phyloP scores from a whole-genome alignment of 2,888 invertebrate species.

The Thymelicus sylvestris region DNA sequence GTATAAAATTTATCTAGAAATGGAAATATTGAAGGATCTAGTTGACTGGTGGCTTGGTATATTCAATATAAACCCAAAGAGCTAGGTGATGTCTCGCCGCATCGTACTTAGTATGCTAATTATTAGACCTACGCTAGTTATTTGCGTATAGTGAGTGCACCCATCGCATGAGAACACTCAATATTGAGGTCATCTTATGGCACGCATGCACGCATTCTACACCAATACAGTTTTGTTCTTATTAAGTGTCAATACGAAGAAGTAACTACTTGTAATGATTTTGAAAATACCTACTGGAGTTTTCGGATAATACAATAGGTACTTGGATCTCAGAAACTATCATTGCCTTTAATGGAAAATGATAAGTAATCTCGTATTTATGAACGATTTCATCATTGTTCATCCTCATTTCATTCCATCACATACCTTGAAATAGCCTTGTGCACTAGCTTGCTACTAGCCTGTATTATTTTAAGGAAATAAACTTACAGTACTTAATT shows the following conservation, averaged over 20 bases:
- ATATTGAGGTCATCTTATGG: slow-evolving; percentile 33
- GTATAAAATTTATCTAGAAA: slow-evolving; percentile 27
- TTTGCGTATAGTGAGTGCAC: slow-evolving; percentile 30
- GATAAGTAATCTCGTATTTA: too few species aligned
- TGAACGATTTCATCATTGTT: too few species aligned
- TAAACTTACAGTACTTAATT: too few species aligned
- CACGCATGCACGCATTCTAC: slow-evolving; percentile 18
- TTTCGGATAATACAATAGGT: too few species aligned
- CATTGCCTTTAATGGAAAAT: too few species aligned
- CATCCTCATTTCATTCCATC: too few species aligned
- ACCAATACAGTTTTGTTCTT: neutral
- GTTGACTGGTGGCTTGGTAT: slow-evolving; percentile 59
- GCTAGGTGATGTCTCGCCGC: slow-evolving; percentile 19
- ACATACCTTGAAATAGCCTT: too few species aligned
- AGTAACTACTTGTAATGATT: too few species aligned
- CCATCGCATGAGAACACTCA: slow-evolving; percentile 31
- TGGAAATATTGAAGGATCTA: slow-evolving; percentile 49
- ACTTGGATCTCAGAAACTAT: too few species aligned
- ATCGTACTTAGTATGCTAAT: slow-evolving; percentile 31
- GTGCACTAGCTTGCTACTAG: too few species aligned
- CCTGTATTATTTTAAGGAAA: too few species aligned
- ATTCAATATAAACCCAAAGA: slow-evolving; percentile 22
- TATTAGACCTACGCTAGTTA: slow-evolving; percentile 34
- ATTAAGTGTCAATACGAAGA: neutral
- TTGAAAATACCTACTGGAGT: too few species aligned